phyloP scores from a whole-genome alignment of 2,888 invertebrate genomes.

The Podabrus alpinus region DNA sequence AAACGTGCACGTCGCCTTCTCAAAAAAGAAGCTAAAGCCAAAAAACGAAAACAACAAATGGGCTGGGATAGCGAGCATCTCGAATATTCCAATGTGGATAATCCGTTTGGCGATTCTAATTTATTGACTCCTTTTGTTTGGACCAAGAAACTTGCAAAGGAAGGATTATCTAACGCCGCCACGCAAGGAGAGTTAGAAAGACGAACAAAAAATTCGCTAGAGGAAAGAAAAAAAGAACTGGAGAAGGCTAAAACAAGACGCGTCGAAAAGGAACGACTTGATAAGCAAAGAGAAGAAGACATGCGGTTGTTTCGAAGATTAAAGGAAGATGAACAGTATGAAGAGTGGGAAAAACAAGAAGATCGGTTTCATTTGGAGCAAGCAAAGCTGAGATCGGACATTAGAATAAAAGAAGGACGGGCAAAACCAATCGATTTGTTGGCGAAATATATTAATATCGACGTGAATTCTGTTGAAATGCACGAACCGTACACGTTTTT shows the following conservation, averaged over 20 bases:
- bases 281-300: conserved; percentile 80
- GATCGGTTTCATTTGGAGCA: conserved; percentile 98
- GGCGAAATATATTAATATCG: conserved; percentile 93
- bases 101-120: conserved; percentile 97
- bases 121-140: conserved; percentile 95
- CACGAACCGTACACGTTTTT: conserved; percentile 96
- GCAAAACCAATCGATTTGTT: conserved; percentile 97
- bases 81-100: conserved; percentile 96
- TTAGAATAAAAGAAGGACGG: conserved; percentile 93
- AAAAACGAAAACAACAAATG: conserved; percentile 86
- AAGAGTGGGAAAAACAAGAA: conserved; percentile 95
- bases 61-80: conserved; percentile 97
- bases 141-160: conserved; percentile 93
- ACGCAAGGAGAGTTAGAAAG: conserved; percentile 82
- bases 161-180: conserved; percentile 80
- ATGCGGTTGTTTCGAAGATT: conserved; percentile 83
- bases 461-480: conserved; percentile 94
- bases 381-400: conserved; percentile 89
- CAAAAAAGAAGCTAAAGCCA: conserved; percentile 91
- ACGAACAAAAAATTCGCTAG: conserved; percentile 82
- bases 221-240: conserved; percentile 88
- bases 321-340: conserved; percentile 87
- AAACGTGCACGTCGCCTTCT: conserved; percentile 79
- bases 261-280: conserved; percentile 84
- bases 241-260: conserved; percentile 94